Base-by-base conservation (phyloP, 2,888 invertebrate species). In the Nomada hirtipes region DNA sequence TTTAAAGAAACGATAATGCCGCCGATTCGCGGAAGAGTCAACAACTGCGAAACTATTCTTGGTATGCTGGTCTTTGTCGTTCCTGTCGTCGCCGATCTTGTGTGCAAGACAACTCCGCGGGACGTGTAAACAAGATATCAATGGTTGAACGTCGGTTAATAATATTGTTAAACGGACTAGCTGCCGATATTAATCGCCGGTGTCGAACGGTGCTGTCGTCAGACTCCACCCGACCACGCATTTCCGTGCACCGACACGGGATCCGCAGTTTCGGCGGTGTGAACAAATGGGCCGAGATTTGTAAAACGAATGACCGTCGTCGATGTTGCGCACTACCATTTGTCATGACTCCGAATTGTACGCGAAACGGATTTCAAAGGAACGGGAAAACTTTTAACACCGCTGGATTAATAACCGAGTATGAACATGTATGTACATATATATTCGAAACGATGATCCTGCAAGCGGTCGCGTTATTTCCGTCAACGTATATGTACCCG, bases 41-140 rank as follows among this genome's bases (percentile, higher is more conserved):
- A 87, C 81, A 87, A 84, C 84, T 80, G 67, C 84, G 78, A 74
- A 83, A 59, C 72, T 70, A 63, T 81, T 87, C 75, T 68, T 55
- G 81, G 72, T 73, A 83, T 52, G 73, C 72, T 89, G 89, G 89
- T 89, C 89, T 89, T 89, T 89, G 89, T 81, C 86, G 74, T 83
- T 75, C 65, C 76, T 4, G 69, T 57, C 65, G 52, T 53, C 50
- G 23, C 44, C 67, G 61, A 44, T 29, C 67, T 50, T 29, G 42
- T 64, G 57, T 64, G 69, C 60, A 72, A 75, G 65, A 53, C 70
- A 29, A 64, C 47, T 57, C 55, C 18, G n/a, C 44, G 18, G 29
- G 23, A 59, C 77, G 79, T 79, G 88, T 89, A 89, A 89, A 89
- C 87, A 89, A 89, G 88, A 89, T 89, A 88, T 86, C 80, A 67